These are phyloP conservation scores for Acanthiza pusilla DNA, from an alignment of 2,797 vertebrate genomes.

Conservation along the genomic window DNA sequence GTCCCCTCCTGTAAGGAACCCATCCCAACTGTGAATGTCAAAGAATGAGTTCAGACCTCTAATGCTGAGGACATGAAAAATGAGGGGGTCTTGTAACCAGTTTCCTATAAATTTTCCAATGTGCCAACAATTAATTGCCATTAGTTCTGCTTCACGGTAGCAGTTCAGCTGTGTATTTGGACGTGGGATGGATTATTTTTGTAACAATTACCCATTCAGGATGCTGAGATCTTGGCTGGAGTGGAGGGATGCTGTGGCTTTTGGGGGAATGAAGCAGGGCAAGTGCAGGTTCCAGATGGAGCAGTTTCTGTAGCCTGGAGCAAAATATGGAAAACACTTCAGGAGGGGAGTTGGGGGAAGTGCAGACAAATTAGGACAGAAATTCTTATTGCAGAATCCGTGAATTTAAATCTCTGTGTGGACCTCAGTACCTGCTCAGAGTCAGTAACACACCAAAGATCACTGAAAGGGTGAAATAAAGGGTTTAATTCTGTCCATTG, in stretches of 20 bases:
- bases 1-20: neutral
- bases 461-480: neutral
- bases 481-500: neutral
- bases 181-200: neutral
- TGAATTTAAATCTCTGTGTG: neutral
- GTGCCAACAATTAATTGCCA: neutral
- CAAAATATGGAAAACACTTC: neutral
- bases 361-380: neutral
- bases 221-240: neutral
- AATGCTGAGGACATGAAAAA: neutral
- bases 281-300: neutral
- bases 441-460: neutral
- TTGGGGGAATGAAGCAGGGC: neutral
- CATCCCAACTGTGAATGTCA: neutral
- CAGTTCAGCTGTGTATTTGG: neutral
- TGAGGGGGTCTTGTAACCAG: neutral
- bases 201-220: neutral
- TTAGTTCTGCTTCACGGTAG: neutral
- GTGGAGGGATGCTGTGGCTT: neutral
- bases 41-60: neutral
- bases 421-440: neutral
- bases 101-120: neutral
- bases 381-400: neutral
- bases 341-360: neutral
- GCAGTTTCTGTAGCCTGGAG: neutral